Conservation (phyloP, 2,888 invertebrate species). For the Oxycera nigricornis region DNA sequence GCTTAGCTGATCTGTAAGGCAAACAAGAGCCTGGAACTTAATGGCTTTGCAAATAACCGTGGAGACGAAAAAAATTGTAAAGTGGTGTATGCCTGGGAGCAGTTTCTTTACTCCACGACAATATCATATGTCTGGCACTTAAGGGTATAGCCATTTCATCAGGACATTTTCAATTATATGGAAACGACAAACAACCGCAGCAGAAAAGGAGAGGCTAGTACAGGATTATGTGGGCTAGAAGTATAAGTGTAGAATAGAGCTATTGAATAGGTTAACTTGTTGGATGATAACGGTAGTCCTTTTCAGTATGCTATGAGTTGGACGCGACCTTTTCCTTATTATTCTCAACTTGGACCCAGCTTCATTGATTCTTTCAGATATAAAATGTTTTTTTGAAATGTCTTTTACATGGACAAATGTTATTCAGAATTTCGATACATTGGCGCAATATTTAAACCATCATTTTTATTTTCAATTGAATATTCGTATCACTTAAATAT, state of each 20-base stretch:
- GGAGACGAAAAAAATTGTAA: conserved; percentile 2
- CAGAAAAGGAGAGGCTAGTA: not conserved
- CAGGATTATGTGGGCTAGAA: not conserved
- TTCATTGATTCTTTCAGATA: too few species aligned
- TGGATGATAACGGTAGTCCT: too few species aligned
- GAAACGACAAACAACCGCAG: not conserved
- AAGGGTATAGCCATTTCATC: conserved; percentile 29
- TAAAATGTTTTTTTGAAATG: too few species aligned
- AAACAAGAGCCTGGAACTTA: conserved; percentile 10
- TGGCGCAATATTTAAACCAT: too few species aligned
- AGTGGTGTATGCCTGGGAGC: conserved; percentile 2
- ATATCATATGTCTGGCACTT: conserved; percentile 27
- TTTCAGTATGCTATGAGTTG: too few species aligned
- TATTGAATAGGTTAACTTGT: not conserved
- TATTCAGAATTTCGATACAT: too few species aligned
- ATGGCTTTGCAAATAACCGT: conserved; percentile 21
- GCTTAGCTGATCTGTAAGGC: not conserved
- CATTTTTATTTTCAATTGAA: too few species aligned
- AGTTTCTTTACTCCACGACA: not conserved
- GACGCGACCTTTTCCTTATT: too few species aligned
- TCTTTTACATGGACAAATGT: too few species aligned
- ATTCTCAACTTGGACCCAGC: too few species aligned
- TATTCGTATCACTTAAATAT: too few species aligned
- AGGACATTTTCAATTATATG: conserved; percentile 16
- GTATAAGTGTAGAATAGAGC: not conserved